Percentiles rank a stretch among this genome's conserved stretches.
Conservation (phyloP, 2,113 vertebrate genomes). For the Heterochromis multidens region DNA sequence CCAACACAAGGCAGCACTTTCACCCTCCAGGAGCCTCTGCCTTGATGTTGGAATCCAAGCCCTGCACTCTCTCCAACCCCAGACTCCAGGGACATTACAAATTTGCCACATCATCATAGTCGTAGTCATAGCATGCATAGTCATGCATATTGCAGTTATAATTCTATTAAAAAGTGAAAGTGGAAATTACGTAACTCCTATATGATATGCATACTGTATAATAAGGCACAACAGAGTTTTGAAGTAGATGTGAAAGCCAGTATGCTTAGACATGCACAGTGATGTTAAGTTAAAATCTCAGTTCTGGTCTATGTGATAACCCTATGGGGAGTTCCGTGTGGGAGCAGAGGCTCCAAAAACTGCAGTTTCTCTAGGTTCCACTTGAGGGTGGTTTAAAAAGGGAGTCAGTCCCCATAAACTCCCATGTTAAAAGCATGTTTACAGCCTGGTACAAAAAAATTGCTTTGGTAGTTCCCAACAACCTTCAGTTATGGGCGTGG, state of each 20-base stretch:
- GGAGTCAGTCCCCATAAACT: no score
- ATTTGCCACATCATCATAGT: constrained; percentile 15
- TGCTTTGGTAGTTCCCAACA: background rate
- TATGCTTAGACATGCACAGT: background rate
- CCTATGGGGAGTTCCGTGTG: background rate
- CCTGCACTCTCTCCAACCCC: constrained; percentile 16
- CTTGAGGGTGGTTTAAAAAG: background rate
- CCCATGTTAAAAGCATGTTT: background rate
- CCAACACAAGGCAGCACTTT: constrained; percentile 75
- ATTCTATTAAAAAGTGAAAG: background rate
- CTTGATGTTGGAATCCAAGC: constrained; percentile 61
- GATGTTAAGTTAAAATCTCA: background rate
- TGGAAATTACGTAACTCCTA: background rate
- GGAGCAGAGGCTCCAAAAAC: background rate
- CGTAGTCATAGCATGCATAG: background rate
- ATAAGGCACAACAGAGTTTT: background rate
- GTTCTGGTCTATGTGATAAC: background rate
- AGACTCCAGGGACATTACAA: constrained; percentile 6
- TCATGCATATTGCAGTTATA: background rate
- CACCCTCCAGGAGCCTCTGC: constrained; percentile 63
- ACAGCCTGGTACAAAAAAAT: accelerated
- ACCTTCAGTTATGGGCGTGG: background rate
- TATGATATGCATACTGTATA: background rate
- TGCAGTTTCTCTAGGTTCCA: background rate
- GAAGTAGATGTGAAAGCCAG: background rate